Base-by-base conservation (phyloP, 2,113 vertebrate species). In the Heloderma charlesbogerti region DNA sequence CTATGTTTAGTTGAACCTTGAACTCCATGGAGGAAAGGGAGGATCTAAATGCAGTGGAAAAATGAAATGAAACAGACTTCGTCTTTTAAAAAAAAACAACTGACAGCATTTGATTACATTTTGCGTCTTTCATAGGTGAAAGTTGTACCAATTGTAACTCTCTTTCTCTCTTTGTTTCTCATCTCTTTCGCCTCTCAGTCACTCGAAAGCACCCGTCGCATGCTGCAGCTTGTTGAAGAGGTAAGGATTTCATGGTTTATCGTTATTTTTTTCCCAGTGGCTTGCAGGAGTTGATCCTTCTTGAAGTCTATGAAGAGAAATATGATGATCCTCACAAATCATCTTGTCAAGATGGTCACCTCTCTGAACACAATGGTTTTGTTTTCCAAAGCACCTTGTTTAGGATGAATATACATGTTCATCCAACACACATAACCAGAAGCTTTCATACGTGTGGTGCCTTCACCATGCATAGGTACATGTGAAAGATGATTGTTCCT, bases 141-240 rank as follows among this genome's bases (percentile, higher is more conserved):
- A 93, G 83, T 1, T 0, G 0, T 95, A 78, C 54, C 60, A 82
- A 87, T 94, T 78, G 88, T 89, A 74, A 94, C 57, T 66, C 80
- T 0, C 7, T 69, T 43, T 48, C 40, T 45, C n/a, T 45, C 34
- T 37, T 15, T 27, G 87, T 31, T 95, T 34, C 93, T 89, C 72
- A 91, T 1, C 91, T 34, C 13, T 91, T 92, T 90, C 93, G 92
- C 86, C 93, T 95, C 86, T 84, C 97, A 99, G 99, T 99, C 99
- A 2, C 98, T 99, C 95, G 99, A 99, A 96, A 99, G 99, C 96
- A 99, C 99, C 87, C 99, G 99, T 92, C 99, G 99, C 94, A 99
- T 99, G 99, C 98, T 99, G 89, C 99, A 99, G 96, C 97, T 99
- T 94, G 99, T 99, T 94, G 99, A 99, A 97, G 99, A 99, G 99